Evolutionary conservation across 2,113 vertebrate genomes (phyloP).

Genomic region (Fulmarus glacialis): DNA sequence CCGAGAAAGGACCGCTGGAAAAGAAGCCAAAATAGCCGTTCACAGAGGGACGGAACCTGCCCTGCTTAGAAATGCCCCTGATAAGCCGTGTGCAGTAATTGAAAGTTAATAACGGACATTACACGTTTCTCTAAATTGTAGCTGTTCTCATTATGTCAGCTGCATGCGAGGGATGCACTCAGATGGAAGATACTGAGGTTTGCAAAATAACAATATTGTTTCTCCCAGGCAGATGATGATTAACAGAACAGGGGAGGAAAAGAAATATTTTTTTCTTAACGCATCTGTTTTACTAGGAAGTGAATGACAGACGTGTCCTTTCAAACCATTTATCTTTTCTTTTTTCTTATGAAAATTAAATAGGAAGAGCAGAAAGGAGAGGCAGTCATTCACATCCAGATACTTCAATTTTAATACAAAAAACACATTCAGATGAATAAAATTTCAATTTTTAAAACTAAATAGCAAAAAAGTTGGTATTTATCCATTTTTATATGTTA

Average conservation of each 20-base stretch:
- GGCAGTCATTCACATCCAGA: rapidly evolving
- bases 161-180: rapidly evolving
- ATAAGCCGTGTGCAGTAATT: rapidly evolving
- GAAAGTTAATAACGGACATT: not conserved
- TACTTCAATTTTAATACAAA: not conserved
- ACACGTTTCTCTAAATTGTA: rapidly evolving
- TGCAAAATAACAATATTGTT: not conserved
- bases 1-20: rapidly evolving
- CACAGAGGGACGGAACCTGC: not conserved
- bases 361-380: not conserved
- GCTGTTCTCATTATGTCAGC: not conserved
- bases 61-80: not conserved
- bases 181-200: not conserved
- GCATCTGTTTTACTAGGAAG: not conserved
- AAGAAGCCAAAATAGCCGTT: no score
- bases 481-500: not conserved
- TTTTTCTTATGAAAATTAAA: not conserved
- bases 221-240: not conserved
- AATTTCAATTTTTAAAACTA: rapidly evolving
- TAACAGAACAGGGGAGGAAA: not conserved
- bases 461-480: not conserved
- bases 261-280: rapidly evolving
- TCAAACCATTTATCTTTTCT: not conserved
- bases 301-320: not conserved
- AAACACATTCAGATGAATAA: rapidly evolving